Base-by-base conservation (phyloP, 1,140 invertebrate species). In the Eufriesea mexicana region DNA sequence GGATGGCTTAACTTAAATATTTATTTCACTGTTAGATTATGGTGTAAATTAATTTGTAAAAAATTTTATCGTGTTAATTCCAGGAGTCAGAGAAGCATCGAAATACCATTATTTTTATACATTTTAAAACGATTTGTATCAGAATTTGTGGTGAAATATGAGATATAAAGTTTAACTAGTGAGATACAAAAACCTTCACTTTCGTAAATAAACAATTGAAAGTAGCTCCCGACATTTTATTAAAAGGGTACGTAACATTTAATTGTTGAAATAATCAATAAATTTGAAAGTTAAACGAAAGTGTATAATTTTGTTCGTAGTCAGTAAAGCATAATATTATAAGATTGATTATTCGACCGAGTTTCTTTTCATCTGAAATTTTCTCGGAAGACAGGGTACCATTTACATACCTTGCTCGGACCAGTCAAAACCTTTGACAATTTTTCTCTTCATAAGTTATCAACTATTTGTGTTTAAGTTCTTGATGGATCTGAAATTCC, bases 341-440 rank as follows among this genome's bases (percentile, higher is more conserved):
- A 84, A 49, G 55, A 61, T 84, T 71, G 55, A 67, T 72, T 55
- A 45, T 75, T 75, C 55, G 79, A 74, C 77, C 84, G 78, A 76
- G 80, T 79, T 49, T 74, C 20, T 51, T 83, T 59, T 71, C 49
- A 25, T 73, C 78, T 68, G 10, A 79, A 73, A 82, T 64, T 59
- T 82, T 72, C 35, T 62, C 12, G 35, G 23, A 51, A 49, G 49
- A 59, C 66, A 77, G 78, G 77, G 61, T 83, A 87, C 75, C 76
- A 61, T 85, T 83, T 83, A 83, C 81, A 83, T 83, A 83, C 47
- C 35, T 49, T 77, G 81, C n/a, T 61, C 25, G 57, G n/a, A 83
- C 35, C 54, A 77, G 55, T 62, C 54, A 75, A 79, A 70, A 28
- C 66, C 42, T 51, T 76, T 42, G 8, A 80, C n/a, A 55, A 45